Percentiles rank a stretch among this genome's conserved stretches.
These are phyloP conservation scores for Danionella dracula DNA, from an alignment of 2,797 vertebrate species.

Conservation along the genomic window DNA sequence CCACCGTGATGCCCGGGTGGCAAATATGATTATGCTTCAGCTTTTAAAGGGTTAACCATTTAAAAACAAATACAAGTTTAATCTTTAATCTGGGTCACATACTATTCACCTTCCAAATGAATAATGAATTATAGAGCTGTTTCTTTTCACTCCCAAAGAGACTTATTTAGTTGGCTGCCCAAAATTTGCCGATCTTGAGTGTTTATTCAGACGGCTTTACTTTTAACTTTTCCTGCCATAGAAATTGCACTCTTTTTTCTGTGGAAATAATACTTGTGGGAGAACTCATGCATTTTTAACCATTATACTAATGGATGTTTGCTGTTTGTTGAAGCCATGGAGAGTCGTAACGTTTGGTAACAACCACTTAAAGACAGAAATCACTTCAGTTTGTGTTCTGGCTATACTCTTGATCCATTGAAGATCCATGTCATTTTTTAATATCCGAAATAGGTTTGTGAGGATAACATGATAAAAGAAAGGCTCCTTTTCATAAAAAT, in stretches of 20 bases:
- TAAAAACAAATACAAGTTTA: background rate
- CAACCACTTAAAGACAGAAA: conserved; percentile 55
- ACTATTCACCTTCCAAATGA: conserved; percentile 11
- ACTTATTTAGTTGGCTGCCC: conserved; percentile 19
- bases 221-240: conserved; percentile 25
- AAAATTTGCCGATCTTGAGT: background rate
- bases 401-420: background rate
- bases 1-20: no score
- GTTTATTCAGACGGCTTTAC: conserved; percentile 14
- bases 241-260: conserved; percentile 52
- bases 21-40: no score
- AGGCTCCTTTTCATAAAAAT: no score
- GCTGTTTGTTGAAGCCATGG: conserved; percentile 63
- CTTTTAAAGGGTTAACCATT: no score
- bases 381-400: background rate
- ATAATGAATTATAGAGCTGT: conserved; percentile 37
- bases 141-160: background rate
- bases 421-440: background rate
- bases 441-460: background rate
- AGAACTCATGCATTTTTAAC: conserved; percentile 64
- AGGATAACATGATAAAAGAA: no score
- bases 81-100: background rate
- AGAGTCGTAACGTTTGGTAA: conserved; percentile 65
- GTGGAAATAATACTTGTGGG: conserved; percentile 53
- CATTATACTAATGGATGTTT: conserved; percentile 69